A percentile compares a stretch with the other conserved stretches of the same genome.
These are phyloP conservation scores for Orchestia grillus DNA, from an alignment of 1,140 invertebrate species.

Conservation along the genomic window DNA sequence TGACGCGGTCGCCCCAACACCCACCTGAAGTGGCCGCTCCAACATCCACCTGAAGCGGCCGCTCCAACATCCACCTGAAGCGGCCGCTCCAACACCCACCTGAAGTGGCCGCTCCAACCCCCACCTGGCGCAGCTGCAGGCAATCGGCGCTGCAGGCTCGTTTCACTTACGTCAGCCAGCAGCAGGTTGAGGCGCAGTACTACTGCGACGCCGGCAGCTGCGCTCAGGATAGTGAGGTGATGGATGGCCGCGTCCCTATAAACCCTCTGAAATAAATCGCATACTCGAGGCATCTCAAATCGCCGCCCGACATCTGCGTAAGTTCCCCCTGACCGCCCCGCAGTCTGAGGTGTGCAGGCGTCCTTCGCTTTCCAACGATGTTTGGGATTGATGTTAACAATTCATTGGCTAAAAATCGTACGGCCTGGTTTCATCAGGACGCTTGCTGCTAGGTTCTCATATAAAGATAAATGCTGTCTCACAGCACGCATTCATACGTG, in stretches of 20 bases:
- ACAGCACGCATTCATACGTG: too few species aligned
- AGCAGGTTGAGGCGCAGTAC: background rate
- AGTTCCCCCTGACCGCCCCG: background rate
- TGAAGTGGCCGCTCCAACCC: background rate
- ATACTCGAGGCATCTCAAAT: background rate
- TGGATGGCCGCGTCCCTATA: background rate
- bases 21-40: background rate
- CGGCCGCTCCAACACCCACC: background rate
- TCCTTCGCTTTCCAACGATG: background rate
- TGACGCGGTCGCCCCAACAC: background rate
- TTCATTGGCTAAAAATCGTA: too few species aligned
- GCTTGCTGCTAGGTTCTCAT: too few species aligned
- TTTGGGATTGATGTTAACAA: background rate
- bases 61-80: background rate
- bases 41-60: background rate
- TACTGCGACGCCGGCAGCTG: background rate
- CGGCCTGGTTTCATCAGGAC: too few species aligned
- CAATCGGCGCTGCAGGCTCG: background rate
- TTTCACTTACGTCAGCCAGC: background rate
- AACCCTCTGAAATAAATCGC: constrained; percentile 20
- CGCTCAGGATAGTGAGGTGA: background rate
- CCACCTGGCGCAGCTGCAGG: background rate
- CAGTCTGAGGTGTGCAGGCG: background rate
- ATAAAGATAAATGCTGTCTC: too few species aligned
- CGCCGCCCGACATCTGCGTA: background rate